Conservation (phyloP, 64 coral and sea anemone species). For the Actinia equina region DNA sequence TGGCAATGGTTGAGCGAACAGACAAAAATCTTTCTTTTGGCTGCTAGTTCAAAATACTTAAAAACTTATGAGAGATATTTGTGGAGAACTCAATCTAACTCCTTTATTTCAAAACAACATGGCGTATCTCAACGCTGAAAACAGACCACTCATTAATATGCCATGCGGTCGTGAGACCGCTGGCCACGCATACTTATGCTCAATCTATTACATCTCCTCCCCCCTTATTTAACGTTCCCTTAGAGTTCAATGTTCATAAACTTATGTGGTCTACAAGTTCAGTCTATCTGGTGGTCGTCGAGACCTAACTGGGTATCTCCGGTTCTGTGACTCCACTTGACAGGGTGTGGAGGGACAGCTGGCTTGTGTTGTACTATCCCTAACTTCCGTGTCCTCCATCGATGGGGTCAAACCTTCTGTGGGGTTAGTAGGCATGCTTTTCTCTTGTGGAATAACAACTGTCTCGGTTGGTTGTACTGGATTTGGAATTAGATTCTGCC, state of each 20-base stretch:
- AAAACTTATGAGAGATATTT: too few species aligned
- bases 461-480: background rate
- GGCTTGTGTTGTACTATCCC: background rate
- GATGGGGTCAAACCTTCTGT: background rate
- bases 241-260: background rate
- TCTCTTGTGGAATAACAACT: background rate
- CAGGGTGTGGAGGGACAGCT: background rate
- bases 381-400: background rate
- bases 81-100: background rate
- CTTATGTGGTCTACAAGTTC: constrained; percentile 29
- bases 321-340: constrained; percentile 25
- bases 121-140: background rate
- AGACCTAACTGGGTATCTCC: constrained; percentile 29
- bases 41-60: too few species aligned
- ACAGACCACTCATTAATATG: background rate
- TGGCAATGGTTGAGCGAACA: too few species aligned
- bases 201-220: background rate
- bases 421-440: background rate
- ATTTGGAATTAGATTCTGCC: background rate
- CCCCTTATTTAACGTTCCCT: background rate
- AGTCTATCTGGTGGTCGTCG: constrained; percentile 33
- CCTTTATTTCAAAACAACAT: background rate
- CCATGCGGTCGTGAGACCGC: too few species aligned
- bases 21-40: too few species aligned
- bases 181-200: background rate